Base-by-base conservation (phyloP, 1,140 invertebrate genomes). In the Trichonephila clavipes region DNA sequence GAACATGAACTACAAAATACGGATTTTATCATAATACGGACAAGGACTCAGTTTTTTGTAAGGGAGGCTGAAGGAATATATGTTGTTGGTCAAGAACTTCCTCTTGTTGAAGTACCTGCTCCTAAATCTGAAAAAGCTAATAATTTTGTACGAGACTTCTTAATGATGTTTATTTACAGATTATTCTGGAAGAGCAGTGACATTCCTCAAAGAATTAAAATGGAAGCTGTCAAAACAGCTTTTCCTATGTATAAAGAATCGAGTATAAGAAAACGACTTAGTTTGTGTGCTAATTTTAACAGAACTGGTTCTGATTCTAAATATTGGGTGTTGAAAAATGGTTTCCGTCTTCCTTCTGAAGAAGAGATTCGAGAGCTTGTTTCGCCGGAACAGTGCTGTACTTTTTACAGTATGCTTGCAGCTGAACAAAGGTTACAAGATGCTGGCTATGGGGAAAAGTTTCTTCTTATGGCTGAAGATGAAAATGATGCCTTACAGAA, bases 121-220 rank as follows among this genome's bases (percentile, higher is more conserved):
- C 99, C 99, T 0, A 99, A 99, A 96, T 99, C 99, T 0, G 99
- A 99, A 96, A 96, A 98, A 94, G 98, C 99, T 0, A 99, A 99
- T 95, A 99, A 99, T 96, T 99, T 99, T 95, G 98, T 99, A 0
- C 96, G 99, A 95, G 99, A 99, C 95, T 99, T 99, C 95, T 96
- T 99, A 64, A 98, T 99, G 97, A 98, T 99, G 0, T 99, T 99
- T 95, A 99, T 99, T 94, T 99, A 99, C 95, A 97, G 99, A 91
- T 96, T 99, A 66, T 99, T 99, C 96, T 99, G 99, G 99, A 99
- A 98, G 95, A 99, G 98, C 95, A 96, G 96, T 69, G 98, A 99
- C 95, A 97, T 97, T 94, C 99, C 99, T 0, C 96, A 98, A 16
- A 96, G 98, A 94, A 99, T 99, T 66, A 98, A 98, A 96, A 99